Evolutionary conservation across 2,113 vertebrate genomes (phyloP).

Genomic region (Rissa tridactyla): DNA sequence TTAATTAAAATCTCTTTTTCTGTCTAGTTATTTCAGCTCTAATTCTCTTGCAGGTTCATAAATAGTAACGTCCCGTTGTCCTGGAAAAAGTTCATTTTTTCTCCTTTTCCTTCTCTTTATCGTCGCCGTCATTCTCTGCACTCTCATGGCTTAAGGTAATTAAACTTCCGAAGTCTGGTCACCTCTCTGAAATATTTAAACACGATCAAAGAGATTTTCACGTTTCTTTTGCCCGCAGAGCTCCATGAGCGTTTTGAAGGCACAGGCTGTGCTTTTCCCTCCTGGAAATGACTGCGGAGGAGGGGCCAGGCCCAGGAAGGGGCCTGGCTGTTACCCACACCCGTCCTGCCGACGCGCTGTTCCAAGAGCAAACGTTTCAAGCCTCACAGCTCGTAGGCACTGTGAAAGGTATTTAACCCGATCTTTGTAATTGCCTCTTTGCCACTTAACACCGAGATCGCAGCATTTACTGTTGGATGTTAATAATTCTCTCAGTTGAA

Average conservation of each 20-base stretch:
- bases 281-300: neutral
- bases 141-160: constrained; percentile 28
- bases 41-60: constrained; percentile 55
- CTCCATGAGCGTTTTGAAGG: neutral
- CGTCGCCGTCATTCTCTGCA: neutral
- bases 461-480: neutral
- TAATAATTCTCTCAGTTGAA: neutral
- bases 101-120: neutral
- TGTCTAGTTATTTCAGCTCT: constrained; percentile 62
- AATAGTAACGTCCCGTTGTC: constrained; percentile 46
- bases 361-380: neutral
- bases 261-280: neutral
- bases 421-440: neutral
- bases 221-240: neutral
- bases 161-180: neutral
- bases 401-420: neutral
- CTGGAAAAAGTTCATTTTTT: neutral
- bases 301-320: neutral
- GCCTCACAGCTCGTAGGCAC: neutral
- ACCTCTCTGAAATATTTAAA: constrained; percentile 39
- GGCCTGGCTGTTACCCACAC: neutral
- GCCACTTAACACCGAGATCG: neutral
- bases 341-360: rapidly evolving
- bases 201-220: neutral
- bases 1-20: constrained; percentile 62